Evolutionary conservation across 2,888 invertebrate genomes (phyloP).

Genomic region (Pristionchus maxplancki): DNA sequence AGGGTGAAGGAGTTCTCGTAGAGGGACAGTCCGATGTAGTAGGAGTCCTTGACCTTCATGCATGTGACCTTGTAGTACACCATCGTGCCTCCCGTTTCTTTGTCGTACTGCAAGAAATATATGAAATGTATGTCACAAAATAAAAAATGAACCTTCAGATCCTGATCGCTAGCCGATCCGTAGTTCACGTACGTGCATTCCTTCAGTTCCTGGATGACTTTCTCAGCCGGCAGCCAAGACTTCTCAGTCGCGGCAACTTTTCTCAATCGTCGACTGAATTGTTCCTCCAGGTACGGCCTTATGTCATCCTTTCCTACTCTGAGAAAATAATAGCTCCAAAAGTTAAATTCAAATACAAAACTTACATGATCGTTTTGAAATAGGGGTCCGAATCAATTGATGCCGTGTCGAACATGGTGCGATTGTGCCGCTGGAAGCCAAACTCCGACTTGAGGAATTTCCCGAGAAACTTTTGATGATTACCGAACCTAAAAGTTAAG

Average conservation of each 20-base stretch:
- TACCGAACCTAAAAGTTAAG: constrained; percentile 33
- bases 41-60: constrained; percentile 49
- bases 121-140: too few species aligned
- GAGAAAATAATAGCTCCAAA: neutral
- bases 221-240: too few species aligned
- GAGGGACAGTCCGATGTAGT: too few species aligned
- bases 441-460: constrained; percentile 51
- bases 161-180: constrained; percentile 40
- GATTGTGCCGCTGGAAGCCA: constrained; percentile 45
- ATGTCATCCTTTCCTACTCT: constrained; percentile 42
- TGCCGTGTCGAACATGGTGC: constrained; percentile 48
- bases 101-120: constrained; percentile 50
- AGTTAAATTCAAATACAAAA: too few species aligned
- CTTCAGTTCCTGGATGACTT: neutral
- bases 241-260: constrained; percentile 15
- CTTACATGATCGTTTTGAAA: constrained; percentile 52
- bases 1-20: constrained; percentile 50
- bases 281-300: constrained; percentile 44
- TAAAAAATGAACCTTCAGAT: constrained; percentile 47
- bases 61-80: constrained; percentile 52
- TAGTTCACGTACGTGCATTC: neutral
- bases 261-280: constrained; percentile 46
- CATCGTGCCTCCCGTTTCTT: constrained; percentile 50
- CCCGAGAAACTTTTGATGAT: constrained; percentile 48
- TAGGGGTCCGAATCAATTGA: constrained; percentile 50